Percentiles rank a stretch among this genome's conserved stretches.
Conservation (phyloP, 2,113 vertebrate genomes). For the Bubalus kerabau region DNA sequence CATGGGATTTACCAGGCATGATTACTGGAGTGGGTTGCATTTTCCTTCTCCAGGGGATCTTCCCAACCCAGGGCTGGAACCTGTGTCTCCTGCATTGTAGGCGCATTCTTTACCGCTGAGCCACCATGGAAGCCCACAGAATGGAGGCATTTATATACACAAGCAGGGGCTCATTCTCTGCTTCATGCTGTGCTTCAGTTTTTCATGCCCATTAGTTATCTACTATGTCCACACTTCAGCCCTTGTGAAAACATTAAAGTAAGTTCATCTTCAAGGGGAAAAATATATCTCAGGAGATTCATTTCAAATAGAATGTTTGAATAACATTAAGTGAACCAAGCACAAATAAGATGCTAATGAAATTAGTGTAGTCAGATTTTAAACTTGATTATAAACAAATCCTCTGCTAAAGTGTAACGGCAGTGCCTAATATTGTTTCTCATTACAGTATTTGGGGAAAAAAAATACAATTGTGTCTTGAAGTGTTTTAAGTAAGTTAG, state of each 20-base stretch:
- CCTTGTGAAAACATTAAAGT: background rate
- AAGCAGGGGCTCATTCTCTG: background rate
- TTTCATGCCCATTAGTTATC: background rate
- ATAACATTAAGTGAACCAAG: conserved; percentile 49
- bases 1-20: background rate
- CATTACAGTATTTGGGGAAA: background rate
- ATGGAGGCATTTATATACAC: background rate
- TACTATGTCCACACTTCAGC: background rate
- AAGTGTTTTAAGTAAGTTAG: background rate
- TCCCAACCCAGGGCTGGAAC: background rate
- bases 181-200: background rate
- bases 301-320: conserved; percentile 38
- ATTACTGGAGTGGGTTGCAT: background rate
- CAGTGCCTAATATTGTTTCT: background rate
- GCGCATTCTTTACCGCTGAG: accelerated
- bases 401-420: background rate
- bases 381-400: conserved; percentile 43
- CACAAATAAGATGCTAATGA: conserved; percentile 58
- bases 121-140: background rate
- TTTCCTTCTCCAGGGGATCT: background rate
- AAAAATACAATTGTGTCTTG: background rate
- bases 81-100: background rate
- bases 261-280: conserved; percentile 13
- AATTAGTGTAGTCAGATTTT: conserved; percentile 45
- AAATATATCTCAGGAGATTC: conserved; percentile 13